A percentile compares a stretch with the other conserved stretches of the same genome.
Conservation (phyloP, 2,888 invertebrate genomes). For the Tenthredo amoena region DNA sequence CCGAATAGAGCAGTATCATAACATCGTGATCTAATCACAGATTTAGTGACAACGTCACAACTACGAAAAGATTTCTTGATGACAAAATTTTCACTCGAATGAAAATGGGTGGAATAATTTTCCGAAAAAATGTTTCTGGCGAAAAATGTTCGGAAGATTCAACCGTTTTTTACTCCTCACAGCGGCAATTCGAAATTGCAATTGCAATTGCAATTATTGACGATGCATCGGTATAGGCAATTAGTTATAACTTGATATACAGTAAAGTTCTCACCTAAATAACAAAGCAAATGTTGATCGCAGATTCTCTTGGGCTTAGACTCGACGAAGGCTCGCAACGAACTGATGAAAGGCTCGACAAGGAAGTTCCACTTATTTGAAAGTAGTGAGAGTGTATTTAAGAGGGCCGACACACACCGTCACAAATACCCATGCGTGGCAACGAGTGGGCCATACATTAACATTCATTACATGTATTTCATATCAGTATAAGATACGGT, state of each 20-base stretch:
- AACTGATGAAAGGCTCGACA: neutral
- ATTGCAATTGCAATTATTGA: neutral
- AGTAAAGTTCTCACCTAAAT: neutral
- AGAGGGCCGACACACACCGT: neutral
- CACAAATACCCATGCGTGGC: neutral
- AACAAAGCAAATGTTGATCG: neutral
- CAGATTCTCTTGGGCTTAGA: neutral
- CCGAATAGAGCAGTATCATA: too few species aligned
- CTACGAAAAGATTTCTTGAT: neutral
- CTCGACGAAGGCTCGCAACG: constrained; percentile 2
- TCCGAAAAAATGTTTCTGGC: neutral
- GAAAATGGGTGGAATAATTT: neutral
- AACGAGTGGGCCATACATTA: neutral
- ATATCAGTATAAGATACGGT: neutral
- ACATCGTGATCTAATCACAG: neutral
- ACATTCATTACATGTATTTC: neutral
- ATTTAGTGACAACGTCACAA: neutral
- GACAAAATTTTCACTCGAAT: neutral
- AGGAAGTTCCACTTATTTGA: neutral
- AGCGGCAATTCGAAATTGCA: neutral
- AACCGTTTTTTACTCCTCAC: neutral
- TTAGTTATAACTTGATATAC: neutral
- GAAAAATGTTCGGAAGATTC: neutral
- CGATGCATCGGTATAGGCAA: neutral
- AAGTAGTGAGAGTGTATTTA: neutral